phyloP scores from a whole-genome alignment of 2,888 invertebrate genomes.

The Seira ritae region DNA sequence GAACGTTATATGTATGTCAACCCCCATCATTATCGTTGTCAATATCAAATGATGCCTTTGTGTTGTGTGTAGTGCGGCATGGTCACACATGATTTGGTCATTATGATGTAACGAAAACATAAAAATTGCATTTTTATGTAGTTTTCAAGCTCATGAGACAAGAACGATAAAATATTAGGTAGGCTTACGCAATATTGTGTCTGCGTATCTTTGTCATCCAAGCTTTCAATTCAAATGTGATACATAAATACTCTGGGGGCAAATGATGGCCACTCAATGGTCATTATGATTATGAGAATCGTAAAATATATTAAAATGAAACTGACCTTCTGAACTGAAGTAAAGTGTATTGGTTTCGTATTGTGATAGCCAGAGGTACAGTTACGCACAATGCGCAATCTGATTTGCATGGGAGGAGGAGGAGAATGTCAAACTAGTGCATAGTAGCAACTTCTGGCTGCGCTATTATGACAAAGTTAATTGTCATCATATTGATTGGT shows the following conservation, averaged over 20 bases:
- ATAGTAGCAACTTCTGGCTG: not conserved
- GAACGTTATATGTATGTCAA: too few relatives aligned
- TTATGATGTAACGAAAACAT: too few relatives aligned
- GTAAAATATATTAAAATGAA: slow-evolving; percentile 23
- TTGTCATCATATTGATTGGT: slow-evolving; percentile 30
- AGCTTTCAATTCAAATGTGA: too few relatives aligned
- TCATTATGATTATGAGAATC: not conserved
- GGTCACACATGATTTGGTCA: too few relatives aligned
- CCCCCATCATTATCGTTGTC: not conserved
- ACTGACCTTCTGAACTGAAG: slow-evolving; percentile 29
- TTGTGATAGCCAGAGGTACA: not conserved
- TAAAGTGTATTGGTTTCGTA: not conserved
- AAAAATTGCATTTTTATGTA: too few relatives aligned
- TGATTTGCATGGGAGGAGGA: too few relatives aligned
- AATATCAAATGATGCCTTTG: not conserved
- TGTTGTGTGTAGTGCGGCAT: not conserved
- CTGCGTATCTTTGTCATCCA: not conserved
- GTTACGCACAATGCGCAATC: not conserved
- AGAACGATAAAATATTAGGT: not conserved
- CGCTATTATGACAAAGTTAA: not conserved
- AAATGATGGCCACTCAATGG: not conserved
- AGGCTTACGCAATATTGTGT: slow-evolving; percentile 26
- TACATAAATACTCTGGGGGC: not conserved
- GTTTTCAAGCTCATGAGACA: not conserved
- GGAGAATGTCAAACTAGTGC: not conserved